Conservation (phyloP, 2,113 vertebrate genomes). For the Gymnarchus niloticus region DNA sequence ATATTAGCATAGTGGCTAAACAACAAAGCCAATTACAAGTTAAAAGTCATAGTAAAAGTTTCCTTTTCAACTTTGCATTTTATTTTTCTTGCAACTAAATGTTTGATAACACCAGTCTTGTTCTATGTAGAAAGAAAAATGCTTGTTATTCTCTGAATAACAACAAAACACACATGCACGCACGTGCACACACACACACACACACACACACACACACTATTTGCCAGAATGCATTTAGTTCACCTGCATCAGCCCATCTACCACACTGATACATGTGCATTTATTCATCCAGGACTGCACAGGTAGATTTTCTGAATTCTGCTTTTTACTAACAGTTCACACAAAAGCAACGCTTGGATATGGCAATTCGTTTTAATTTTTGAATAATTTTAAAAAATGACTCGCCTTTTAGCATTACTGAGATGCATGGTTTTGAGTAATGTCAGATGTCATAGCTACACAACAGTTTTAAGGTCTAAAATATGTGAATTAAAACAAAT, state of each 20-base stretch:
- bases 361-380: not conserved
- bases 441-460: not conserved
- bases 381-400: no score
- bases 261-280: not conserved
- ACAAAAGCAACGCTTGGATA: not conserved
- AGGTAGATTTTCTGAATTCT: not conserved
- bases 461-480: conserved; percentile 7
- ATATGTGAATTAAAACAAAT: not conserved
- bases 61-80: conserved; percentile 10
- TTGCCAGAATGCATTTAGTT: not conserved
- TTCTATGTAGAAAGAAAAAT: conserved; percentile 13
- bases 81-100: conserved; percentile 1
- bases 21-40: not conserved
- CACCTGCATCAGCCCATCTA: not conserved
- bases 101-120: conserved; percentile 1
- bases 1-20: not conserved
- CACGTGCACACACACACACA: not conserved
- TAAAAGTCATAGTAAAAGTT: conserved; percentile 9
- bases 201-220: not conserved
- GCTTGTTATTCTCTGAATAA: not conserved
- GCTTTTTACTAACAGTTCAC: not conserved
- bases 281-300: not conserved
- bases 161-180: not conserved
- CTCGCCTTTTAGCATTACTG: not conserved
- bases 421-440: not conserved